Conservation (phyloP, 2,888 invertebrate species). For the Petrolisthes manimaculis region DNA sequence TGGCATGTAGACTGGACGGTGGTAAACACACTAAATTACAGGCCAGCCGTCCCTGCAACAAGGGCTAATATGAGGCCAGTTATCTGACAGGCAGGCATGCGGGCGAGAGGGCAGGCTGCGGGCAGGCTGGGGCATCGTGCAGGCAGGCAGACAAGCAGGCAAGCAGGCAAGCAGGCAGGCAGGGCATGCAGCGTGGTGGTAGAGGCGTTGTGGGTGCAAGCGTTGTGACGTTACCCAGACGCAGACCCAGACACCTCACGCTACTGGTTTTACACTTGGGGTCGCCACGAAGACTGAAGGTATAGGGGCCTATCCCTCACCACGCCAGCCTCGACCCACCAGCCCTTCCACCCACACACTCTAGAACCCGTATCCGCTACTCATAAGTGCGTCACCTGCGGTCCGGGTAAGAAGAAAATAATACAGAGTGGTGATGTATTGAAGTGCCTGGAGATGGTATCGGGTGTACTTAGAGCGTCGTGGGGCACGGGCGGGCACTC, state of each 20-base stretch:
- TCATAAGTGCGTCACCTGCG: conserved; percentile 10
- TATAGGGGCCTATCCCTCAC: conserved; percentile 35
- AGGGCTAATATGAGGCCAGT: conserved; percentile 51
- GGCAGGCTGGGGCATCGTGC: not conserved
- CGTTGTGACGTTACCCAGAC: conserved; percentile 35
- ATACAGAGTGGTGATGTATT: conserved; percentile 61
- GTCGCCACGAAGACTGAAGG: not conserved
- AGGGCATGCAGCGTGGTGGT: conserved; percentile 3
- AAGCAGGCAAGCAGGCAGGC: not conserved
- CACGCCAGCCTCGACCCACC: not conserved
- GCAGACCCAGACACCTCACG: conserved; percentile 48
- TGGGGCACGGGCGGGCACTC: conserved; percentile 51
- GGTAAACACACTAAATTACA: conserved; percentile 59
- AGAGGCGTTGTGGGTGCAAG: not conserved
- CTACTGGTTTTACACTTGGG: conserved; percentile 61
- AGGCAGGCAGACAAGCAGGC: not conserved
- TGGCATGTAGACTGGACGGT: conserved; percentile 46
- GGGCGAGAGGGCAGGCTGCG: conserved; percentile 26
- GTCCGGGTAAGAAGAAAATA: conserved; percentile 44
- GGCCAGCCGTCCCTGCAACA: conserved; percentile 48
- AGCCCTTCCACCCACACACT: conserved; percentile 14
- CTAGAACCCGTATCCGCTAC: conserved; percentile 20
- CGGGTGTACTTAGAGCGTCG: conserved; percentile 59
- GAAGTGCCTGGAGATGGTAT: conserved; percentile 61
- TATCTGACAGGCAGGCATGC: conserved; percentile 34